Evolutionary conservation across 2,113 vertebrate genomes (phyloP), one percentile per base, ranked within the genome.

Genomic region (Rhegmatorhina hoffmannsi): DNA sequence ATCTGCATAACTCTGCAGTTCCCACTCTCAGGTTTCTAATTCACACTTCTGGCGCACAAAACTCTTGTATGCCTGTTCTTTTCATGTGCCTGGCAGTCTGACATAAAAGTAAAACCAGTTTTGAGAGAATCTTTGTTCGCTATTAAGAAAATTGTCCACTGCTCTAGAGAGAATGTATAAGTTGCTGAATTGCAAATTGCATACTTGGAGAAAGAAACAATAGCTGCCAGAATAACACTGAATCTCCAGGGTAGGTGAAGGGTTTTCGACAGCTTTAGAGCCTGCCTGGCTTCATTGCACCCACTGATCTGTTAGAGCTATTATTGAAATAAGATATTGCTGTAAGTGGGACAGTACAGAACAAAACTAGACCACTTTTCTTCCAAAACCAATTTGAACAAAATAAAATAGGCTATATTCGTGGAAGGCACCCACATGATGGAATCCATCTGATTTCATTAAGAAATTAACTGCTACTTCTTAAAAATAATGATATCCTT

Each of bases 381-480:
- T 85, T 91, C 26, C 29, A 38, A 38, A 85, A 52, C 17, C 11
- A 23, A 14, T 73, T 82, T 67, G 50, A 80, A 81, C 49, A 43
- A 76, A 82, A 73, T 66, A 78, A 84, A 81, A 63, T 34, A 83
- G 28, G 17, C 47, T 52, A 15, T 1, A 1, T 18, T 84, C 31
- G 53, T 69, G 40, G 49, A 85, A 43, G 44, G 93, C 90, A 66
- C n/a, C 68, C 84, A 87, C 33, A 81, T 43, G 72, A 94, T 88
- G 19, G 56, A 84, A 92, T 84, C 44, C 28, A 72, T 73, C 63
- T 68, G 81, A 79, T 90, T 95, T 92, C 44, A 36, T 96, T 94
- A 80, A 92, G 84, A 24, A 94, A 77, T 94, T 87, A 88, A 58
- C 63, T 91, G 46, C 46, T 84, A 47, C 38, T 53, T 93, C 47